Evolutionary conservation across 2,888 invertebrate genomes (phyloP).

Genomic region (Ophion slaviceki): DNA sequence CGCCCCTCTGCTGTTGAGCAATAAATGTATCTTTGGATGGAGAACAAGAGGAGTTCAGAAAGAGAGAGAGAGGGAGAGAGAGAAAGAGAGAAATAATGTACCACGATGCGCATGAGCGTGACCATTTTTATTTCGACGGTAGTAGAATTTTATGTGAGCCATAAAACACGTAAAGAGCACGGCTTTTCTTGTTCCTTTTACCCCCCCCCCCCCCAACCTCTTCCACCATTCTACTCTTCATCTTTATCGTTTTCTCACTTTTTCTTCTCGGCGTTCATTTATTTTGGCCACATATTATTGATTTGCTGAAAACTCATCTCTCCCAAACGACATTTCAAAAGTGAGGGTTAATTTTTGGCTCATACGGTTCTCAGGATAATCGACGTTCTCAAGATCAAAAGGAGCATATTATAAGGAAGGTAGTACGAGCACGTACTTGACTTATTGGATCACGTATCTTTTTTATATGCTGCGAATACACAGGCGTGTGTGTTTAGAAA

Average conservation of each 20-base stretch:
- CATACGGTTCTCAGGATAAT: neutral
- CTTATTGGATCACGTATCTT: neutral
- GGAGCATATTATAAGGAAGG: neutral
- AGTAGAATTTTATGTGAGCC: constrained; percentile 62
- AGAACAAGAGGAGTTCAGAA: constrained; percentile 8
- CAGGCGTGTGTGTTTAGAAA: neutral
- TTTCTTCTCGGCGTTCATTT: constrained; percentile 24
- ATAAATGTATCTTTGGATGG: constrained; percentile 38
- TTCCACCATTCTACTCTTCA: constrained; percentile 7
- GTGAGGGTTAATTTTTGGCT: neutral
- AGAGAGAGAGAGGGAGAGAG: constrained; percentile 9
- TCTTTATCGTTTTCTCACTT: neutral
- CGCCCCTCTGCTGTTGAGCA: neutral
- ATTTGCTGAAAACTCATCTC: constrained; percentile 21
- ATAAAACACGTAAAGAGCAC: constrained; percentile 55
- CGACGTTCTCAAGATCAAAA: neutral
- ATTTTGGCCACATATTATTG: constrained; percentile 49
- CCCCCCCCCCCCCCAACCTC: constrained; percentile 10
- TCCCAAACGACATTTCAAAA: constrained; percentile 7
- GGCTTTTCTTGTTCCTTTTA: constrained; percentile 56
- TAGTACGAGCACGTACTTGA: neutral
- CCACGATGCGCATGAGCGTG: constrained; percentile 44
- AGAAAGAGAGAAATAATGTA: neutral
- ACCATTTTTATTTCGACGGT: constrained; percentile 56
- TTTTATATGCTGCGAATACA: neutral